These are phyloP conservation scores for Bucco capensis DNA, from an alignment of 2,113 vertebrate species.

Conservation along the genomic window DNA sequence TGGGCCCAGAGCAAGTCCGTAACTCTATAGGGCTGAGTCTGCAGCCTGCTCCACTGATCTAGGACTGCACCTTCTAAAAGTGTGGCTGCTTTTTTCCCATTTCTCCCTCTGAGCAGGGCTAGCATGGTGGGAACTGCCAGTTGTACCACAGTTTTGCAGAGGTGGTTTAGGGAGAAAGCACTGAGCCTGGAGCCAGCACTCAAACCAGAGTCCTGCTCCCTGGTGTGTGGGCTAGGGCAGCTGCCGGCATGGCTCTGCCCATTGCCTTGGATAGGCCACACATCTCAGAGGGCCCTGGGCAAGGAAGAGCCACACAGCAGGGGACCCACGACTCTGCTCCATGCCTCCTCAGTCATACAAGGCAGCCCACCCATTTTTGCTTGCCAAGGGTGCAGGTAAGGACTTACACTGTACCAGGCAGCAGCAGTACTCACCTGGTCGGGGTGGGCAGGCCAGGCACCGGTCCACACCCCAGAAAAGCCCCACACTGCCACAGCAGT, in stretches of 20 bases:
- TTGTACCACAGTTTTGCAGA: neutral
- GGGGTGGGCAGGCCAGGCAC: conserved; percentile 86
- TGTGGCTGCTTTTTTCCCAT: neutral
- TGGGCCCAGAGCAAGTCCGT: conserved; percentile 43
- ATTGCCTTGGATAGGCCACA: neutral
- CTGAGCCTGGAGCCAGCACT: neutral
- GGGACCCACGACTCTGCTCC: neutral
- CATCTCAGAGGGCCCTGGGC: neutral
- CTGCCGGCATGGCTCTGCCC: neutral
- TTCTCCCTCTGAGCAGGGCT: neutral
- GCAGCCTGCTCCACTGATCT: neutral
- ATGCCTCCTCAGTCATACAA: fast-evolving
- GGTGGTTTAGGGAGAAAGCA: neutral
- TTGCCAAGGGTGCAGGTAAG: fast-evolving
- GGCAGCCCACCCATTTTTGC: neutral
- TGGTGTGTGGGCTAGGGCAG: neutral
- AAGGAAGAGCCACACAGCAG: neutral
- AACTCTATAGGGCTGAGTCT: conserved; percentile 27
- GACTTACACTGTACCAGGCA: fast-evolving
- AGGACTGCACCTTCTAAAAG: conserved; percentile 2
- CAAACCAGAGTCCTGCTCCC: neutral
- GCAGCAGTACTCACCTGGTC: conserved; percentile 81
- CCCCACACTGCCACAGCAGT: conserved; percentile 92
- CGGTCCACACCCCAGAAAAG: conserved; percentile 87
- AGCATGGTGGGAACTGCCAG: neutral